Conservation (phyloP, 2,797 vertebrate species). For the Capromys pilorides region DNA sequence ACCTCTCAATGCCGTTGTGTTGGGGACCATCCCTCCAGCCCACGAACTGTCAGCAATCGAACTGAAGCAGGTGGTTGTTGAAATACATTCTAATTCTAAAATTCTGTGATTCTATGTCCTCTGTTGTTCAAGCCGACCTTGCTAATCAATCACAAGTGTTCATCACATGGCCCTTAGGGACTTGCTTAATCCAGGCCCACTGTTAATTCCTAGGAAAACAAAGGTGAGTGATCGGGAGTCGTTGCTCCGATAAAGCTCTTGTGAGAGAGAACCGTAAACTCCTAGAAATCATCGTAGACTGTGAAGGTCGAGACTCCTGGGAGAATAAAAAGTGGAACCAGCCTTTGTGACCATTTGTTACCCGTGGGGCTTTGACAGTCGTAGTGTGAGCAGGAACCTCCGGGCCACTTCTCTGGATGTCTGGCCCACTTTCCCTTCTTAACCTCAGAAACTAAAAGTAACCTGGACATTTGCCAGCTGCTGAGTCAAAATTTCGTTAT, state of each 20-base stretch:
- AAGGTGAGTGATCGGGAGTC: neutral
- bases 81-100: neutral
- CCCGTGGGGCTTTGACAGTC: neutral
- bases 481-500: constrained; percentile 75
- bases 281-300: constrained; percentile 3
- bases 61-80: neutral
- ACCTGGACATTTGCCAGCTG: constrained; percentile 59
- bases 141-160: neutral
- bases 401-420: constrained; percentile 1
- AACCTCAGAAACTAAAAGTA: constrained; percentile 62
- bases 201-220: constrained; percentile 19
- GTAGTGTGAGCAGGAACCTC: neutral
- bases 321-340: constrained; percentile 5
- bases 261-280: neutral
- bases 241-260: constrained; percentile 17
- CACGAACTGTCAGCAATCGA: neutral
- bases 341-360: neutral
- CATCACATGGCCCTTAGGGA: neutral
- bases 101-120: neutral
- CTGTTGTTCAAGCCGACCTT: neutral
- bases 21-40: neutral
- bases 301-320: neutral
- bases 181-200: neutral
- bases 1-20: neutral
- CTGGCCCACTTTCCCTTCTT: constrained; percentile 67